Conservation (phyloP, 1,140 invertebrate species). For the Drosophila sechellia region DNA sequence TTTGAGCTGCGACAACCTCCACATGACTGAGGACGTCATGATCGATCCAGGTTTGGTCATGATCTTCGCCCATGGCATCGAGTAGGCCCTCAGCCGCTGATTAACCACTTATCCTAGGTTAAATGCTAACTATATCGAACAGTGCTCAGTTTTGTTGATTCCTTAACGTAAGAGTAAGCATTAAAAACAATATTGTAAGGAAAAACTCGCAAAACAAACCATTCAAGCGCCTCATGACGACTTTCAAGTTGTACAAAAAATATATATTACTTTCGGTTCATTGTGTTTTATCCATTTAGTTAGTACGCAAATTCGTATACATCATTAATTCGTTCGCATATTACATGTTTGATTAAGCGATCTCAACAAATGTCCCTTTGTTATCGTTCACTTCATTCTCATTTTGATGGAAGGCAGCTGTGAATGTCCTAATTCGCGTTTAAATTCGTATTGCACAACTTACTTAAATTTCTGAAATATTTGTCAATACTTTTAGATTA, state of each 20-base stretch:
- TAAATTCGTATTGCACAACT: constrained; percentile 51
- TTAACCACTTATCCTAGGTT: constrained; percentile 47
- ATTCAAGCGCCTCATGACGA: constrained; percentile 73
- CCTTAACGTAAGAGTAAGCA: constrained; percentile 56
- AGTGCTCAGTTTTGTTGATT: constrained; percentile 80
- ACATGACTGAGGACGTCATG: constrained; percentile 98
- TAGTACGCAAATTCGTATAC: constrained; percentile 32
- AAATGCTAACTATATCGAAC: constrained; percentile 53
- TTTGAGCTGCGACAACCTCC: constrained; percentile 96
- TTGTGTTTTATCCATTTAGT: constrained; percentile 48
- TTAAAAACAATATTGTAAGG: constrained; percentile 43
- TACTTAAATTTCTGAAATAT: constrained; percentile 47
- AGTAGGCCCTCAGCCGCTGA: constrained; percentile 83
- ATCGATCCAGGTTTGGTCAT: constrained; percentile 98
- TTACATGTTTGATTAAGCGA: constrained; percentile 61
- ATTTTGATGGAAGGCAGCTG: constrained; percentile 35
- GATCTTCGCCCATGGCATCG: constrained; percentile 99
- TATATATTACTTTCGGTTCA: constrained; percentile 27
- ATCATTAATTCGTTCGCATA: constrained; percentile 32
- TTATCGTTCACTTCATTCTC: constrained; percentile 47
- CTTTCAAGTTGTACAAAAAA: constrained; percentile 64
- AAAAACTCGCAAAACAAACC: constrained; percentile 47
- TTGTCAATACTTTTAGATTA: constrained; percentile 29
- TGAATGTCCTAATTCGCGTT: constrained; percentile 58
- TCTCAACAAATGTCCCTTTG: constrained; percentile 55